phyloP scores from a whole-genome alignment of 2,888 invertebrate species.

The Leptothorax acervorum region DNA sequence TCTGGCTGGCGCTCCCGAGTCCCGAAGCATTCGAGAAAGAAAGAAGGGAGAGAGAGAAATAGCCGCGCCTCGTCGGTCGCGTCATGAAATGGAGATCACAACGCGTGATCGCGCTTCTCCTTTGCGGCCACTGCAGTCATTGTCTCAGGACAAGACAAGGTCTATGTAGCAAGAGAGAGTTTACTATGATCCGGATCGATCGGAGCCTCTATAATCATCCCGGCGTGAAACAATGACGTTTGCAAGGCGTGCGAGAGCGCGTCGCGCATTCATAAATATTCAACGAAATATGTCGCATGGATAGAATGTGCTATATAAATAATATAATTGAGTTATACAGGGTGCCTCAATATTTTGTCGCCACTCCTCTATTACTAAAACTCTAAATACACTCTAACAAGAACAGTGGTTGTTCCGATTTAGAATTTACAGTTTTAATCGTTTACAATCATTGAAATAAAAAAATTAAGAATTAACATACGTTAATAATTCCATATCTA shows the following conservation, averaged over 20 bases:
- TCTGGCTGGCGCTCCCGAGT: slow-evolving; percentile 55
- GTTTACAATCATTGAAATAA: neutral
- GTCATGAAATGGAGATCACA: slow-evolving; percentile 69
- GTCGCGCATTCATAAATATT: slow-evolving; percentile 62
- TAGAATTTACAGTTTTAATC: neutral
- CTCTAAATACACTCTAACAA: neutral
- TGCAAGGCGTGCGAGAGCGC: slow-evolving; percentile 33
- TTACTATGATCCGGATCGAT: slow-evolving; percentile 56
- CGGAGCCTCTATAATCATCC: slow-evolving; percentile 58
- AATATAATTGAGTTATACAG: slow-evolving; percentile 47
- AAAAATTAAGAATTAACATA: neutral
- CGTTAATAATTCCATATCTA: neutral
- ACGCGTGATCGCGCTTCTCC: slow-evolving; percentile 57
- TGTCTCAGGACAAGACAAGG: slow-evolving; percentile 49
- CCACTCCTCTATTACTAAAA: slow-evolving; percentile 13
- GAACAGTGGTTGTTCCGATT: neutral
- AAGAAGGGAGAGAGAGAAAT: neutral
- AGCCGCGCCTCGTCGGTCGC: slow-evolving; percentile 61
- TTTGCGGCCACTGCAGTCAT: slow-evolving; percentile 47
- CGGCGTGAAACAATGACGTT: slow-evolving; percentile 57
- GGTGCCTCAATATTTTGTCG: neutral
- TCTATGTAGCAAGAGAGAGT: slow-evolving; percentile 33
- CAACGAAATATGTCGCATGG: slow-evolving; percentile 52
- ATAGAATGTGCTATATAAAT: slow-evolving; percentile 32
- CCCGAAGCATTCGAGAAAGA: slow-evolving; percentile 27